These are phyloP conservation scores for Elegia similella DNA, from an alignment of 2,888 invertebrate genomes.

Conservation along the genomic window DNA sequence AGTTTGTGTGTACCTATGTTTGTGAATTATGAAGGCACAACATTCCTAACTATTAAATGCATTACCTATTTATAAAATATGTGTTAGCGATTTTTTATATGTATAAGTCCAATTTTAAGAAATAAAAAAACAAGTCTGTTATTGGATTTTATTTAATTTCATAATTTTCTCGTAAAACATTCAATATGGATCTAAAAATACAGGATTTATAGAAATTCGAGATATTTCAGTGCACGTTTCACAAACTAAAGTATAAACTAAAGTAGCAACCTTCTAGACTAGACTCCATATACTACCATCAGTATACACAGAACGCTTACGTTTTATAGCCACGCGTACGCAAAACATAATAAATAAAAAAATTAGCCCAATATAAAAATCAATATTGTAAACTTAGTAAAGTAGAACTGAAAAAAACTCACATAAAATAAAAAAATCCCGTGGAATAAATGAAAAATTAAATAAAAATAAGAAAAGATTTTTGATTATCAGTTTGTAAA, in stretches of 20 bases:
- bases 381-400: background rate
- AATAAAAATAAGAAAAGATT: no score
- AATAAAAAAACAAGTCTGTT: slow-evolving; percentile 64
- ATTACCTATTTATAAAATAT: no score
- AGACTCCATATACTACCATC: background rate
- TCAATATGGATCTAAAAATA: slow-evolving; percentile 57
- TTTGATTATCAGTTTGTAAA: no score
- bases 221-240: slow-evolving; percentile 21
- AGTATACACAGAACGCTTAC: background rate
- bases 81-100: no score
- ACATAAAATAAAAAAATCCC: background rate
- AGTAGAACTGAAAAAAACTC: background rate
- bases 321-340: background rate
- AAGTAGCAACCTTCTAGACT: slow-evolving; percentile 13
- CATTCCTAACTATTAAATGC: background rate
- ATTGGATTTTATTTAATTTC: slow-evolving; percentile 37
- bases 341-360: background rate
- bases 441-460: background rate
- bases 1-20: no score
- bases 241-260: background rate
- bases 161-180: slow-evolving; percentile 39
- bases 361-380: background rate
- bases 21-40: slow-evolving; percentile 6
- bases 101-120: slow-evolving; percentile 28
- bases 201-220: slow-evolving; percentile 52